These are phyloP conservation scores for Murina feae DNA, from an alignment of 2,113 vertebrate genomes.

Conservation along the genomic window DNA sequence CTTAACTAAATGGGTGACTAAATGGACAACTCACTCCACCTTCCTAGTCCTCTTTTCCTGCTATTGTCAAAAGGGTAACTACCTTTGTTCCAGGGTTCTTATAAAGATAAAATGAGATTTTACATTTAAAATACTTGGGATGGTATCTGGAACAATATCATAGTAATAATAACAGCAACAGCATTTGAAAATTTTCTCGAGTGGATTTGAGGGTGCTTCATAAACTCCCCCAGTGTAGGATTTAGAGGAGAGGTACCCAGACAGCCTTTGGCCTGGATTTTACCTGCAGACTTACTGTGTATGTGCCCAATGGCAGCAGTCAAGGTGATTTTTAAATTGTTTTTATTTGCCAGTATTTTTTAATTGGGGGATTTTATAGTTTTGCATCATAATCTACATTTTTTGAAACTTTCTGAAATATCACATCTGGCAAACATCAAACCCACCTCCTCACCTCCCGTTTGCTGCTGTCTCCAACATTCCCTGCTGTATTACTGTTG, in stretches of 20 bases:
- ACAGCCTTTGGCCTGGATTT: not conserved
- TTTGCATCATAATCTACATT: not conserved
- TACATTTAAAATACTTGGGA: not conserved
- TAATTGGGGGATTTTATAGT: not conserved
- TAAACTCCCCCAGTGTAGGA: not conserved
- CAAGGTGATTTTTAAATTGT: not conserved
- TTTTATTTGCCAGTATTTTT: not conserved
- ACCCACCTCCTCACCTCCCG: too few relatives aligned
- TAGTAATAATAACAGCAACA: not conserved
- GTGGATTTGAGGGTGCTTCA: not conserved
- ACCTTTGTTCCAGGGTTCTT: not conserved
- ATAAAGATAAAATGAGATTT: not conserved
- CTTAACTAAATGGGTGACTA: not conserved
- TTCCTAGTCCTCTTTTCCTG: not conserved
- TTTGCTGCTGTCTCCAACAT: not conserved
- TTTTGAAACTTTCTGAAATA: not conserved
- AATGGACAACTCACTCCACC: not conserved
- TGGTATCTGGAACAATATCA: not conserved
- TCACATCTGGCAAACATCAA: not conserved
- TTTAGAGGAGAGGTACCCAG: not conserved
- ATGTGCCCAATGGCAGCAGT: not conserved
- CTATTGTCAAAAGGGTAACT: not conserved
- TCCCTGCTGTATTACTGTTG: not conserved
- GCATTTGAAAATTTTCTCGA: not conserved
- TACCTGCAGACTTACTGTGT: not conserved